Base-by-base conservation (phyloP, 2,888 invertebrate genomes). In the Timema cristinae region DNA sequence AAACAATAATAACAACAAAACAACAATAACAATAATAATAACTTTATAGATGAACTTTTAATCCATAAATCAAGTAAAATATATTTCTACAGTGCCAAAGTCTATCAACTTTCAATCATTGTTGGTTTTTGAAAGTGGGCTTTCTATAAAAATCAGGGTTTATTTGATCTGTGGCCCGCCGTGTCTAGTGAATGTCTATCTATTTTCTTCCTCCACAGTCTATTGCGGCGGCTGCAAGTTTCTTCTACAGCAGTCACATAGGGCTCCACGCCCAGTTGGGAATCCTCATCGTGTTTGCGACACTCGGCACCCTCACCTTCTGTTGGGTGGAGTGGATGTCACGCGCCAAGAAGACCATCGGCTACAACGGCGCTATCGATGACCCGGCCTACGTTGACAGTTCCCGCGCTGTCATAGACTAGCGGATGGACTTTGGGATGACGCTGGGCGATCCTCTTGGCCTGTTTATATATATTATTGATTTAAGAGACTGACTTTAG, bases 201-300 rank as follows among this genome's bases (percentile, higher is more conserved):
- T 70, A 67, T 54, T 70, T 71, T 13, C 59, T 68, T 77, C 76
- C 76, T 72, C 85, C 85, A 74, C 85, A 95, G 89, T 94, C 95
- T 0, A 85, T 94, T 67, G 94, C 94, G 1, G 93, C 95, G 7
- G 95, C 95, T 0, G 84, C 89, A 4, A 91, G 92, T 75, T 95
- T 95, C 85, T 90, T 91, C 82, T 95, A 95, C 82, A 92, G 93
- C 32, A 89, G 90, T 9, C 84, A 86, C 70, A 82, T 93, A 2
- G 87, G 89, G 0, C 85, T 96, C 0, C 87, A 92, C 54, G 85
- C 88, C 11, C 95, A 95, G 79, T 82, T 96, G 71, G 85, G 84
- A 0, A 89, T 95, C 59, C 83, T 95, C 11, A 85, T 90, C 4
- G 83, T 89, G 0, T 85, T 90, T n/a, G 90, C 89, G 0, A 86